These are phyloP conservation scores for Oenanthe melanoleuca DNA, from an alignment of 2,113 vertebrate genomes.

Conservation along the genomic window DNA sequence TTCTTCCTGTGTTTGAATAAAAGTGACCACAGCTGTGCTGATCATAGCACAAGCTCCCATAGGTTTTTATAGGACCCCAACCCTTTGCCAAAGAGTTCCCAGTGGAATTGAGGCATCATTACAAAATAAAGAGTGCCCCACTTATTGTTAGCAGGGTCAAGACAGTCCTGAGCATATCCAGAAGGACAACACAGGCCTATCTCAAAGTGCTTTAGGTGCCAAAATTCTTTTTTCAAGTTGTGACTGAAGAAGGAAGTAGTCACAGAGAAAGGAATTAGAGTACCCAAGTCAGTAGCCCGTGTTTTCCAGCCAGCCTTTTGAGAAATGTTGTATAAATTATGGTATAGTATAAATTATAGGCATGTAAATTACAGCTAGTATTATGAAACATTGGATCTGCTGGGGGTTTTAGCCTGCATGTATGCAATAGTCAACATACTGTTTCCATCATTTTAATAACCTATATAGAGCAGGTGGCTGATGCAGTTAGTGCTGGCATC, in stretches of 20 bases:
- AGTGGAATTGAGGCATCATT: background rate
- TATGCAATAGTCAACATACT: constrained; percentile 11
- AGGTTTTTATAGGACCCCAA: background rate
- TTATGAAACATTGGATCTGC: background rate
- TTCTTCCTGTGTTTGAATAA: background rate
- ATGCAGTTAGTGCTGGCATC: constrained; percentile 12
- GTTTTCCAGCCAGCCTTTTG: background rate
- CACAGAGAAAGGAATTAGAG: background rate
- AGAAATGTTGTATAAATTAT: background rate
- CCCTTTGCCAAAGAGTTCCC: background rate
- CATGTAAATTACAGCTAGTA: constrained; percentile 8
- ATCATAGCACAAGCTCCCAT: background rate
- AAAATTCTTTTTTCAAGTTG: background rate
- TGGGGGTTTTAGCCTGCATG: background rate
- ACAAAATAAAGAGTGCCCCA: background rate
- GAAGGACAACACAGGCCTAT: background rate
- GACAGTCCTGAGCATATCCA: background rate
- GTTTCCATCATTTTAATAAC: constrained; percentile 53
- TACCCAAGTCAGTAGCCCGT: background rate
- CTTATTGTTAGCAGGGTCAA: background rate
- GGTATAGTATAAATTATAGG: background rate
- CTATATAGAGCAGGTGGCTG: constrained; percentile 28
- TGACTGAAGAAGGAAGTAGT: background rate
- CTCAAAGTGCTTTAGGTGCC: background rate
- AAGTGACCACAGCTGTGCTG: background rate